Conservation (phyloP, 2,113 vertebrate genomes). For the Eubucco bourcierii region DNA sequence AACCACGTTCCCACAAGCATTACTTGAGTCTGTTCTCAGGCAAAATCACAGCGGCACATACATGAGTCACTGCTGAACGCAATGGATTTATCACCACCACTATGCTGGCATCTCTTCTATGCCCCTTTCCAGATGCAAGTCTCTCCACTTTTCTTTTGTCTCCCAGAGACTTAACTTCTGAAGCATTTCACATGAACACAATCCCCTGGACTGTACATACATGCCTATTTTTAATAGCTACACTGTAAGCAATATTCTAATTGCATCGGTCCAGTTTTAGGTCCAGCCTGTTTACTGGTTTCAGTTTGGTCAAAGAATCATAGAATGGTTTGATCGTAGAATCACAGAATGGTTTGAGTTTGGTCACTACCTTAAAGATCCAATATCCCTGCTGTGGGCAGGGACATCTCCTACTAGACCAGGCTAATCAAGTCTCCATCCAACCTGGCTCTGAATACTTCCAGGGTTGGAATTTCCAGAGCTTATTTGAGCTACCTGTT, state of each 20-base stretch:
- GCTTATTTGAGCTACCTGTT: too few relatives aligned
- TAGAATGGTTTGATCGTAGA: background rate
- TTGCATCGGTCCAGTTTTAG: background rate
- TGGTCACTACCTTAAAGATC: too few relatives aligned
- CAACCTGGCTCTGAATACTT: too few relatives aligned
- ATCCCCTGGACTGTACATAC: background rate
- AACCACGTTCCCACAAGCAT: slow-evolving; percentile 39
- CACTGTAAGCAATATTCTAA: background rate
- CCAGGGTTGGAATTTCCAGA: too few relatives aligned
- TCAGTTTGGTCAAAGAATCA: background rate
- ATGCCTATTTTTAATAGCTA: background rate
- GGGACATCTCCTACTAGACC: too few relatives aligned
- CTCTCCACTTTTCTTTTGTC: background rate
- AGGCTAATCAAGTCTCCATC: too few relatives aligned
- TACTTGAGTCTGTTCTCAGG: slow-evolving; percentile 42
- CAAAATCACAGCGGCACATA: slow-evolving; percentile 35
- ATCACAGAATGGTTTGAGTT: too few relatives aligned
- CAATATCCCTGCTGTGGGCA: too few relatives aligned
- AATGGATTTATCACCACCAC: slow-evolving; percentile 38
- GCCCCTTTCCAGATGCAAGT: slow-evolving; percentile 14
- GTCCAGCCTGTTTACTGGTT: background rate
- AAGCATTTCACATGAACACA: slow-evolving; percentile 9
- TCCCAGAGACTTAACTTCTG: background rate
- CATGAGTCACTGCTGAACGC: slow-evolving; percentile 40
- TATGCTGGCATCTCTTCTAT: slow-evolving; percentile 6